phyloP scores from a whole-genome alignment of 2,888 invertebrate genomes.

The Ophioninae sp. region DNA sequence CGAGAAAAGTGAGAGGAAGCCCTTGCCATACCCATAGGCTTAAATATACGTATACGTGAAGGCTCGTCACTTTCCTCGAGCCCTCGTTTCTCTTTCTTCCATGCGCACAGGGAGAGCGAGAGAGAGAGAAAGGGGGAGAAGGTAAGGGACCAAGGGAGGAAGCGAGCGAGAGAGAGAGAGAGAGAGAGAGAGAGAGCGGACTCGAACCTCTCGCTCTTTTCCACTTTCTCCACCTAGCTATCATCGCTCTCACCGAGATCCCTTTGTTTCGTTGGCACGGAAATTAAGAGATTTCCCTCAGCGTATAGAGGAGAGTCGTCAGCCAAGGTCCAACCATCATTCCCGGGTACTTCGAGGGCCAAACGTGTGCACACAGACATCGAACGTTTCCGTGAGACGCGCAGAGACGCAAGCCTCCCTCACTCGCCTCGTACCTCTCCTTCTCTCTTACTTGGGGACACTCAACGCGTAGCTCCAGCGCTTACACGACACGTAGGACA shows the following conservation, averaged over 20 bases:
- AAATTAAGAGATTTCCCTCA: slow-evolving; percentile 78
- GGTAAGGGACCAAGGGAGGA: neutral
- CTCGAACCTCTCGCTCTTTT: slow-evolving; percentile 63
- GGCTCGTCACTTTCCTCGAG: slow-evolving; percentile 68
- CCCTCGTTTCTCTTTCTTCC: slow-evolving; percentile 66
- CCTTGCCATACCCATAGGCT: slow-evolving; percentile 31
- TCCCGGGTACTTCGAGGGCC: slow-evolving; percentile 58
- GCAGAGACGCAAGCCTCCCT: slow-evolving; percentile 15
- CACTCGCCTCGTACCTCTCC: slow-evolving; percentile 28
- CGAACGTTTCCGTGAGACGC: slow-evolving; percentile 25
- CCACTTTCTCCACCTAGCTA: slow-evolving; percentile 33
- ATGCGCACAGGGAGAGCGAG: neutral
- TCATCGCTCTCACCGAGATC: slow-evolving; percentile 57
- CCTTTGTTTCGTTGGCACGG: slow-evolving; percentile 71
- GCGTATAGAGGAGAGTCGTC: slow-evolving; percentile 54
- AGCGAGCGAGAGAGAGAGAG: neutral
- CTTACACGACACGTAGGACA: slow-evolving; percentile 48
- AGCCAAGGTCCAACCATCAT: slow-evolving; percentile 61
- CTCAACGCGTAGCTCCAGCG: slow-evolving; percentile 47
- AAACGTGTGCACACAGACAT: slow-evolving; percentile 4
- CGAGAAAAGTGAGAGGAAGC: slow-evolving; percentile 56
- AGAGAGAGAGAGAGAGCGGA: neutral
- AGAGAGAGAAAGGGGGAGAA: neutral
- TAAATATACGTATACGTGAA: slow-evolving; percentile 7
- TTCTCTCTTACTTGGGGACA: slow-evolving; percentile 32